These are phyloP conservation scores for Gadus chalcogrammus DNA, from an alignment of 2,113 vertebrate species.

Conservation along the genomic window DNA sequence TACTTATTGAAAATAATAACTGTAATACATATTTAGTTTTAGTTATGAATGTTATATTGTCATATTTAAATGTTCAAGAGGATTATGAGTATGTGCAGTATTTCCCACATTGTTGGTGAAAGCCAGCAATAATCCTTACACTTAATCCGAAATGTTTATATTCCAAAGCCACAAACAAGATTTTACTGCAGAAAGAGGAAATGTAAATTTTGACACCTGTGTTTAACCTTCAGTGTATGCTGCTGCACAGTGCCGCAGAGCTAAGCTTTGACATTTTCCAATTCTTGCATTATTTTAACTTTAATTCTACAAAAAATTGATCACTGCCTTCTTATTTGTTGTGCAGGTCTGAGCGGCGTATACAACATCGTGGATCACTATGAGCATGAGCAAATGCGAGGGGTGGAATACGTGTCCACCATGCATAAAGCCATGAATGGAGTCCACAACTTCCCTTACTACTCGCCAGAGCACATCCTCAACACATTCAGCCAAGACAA, in stretches of 20 bases:
- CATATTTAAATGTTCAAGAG: background rate
- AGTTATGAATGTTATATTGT: too few species aligned
- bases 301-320: background rate
- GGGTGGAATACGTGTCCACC: slow-evolving; percentile 68
- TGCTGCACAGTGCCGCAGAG: background rate
- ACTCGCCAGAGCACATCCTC: slow-evolving; percentile 65
- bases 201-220: background rate
- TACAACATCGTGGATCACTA: slow-evolving; percentile 75
- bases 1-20: too few species aligned
- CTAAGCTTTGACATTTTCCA: background rate
- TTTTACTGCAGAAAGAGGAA: too few species aligned
- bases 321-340: background rate
- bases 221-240: background rate
- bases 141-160: too few species aligned
- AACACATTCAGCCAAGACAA: slow-evolving; percentile 53
- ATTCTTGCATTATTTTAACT: background rate
- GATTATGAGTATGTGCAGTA: too few species aligned
- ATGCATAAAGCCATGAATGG: slow-evolving; percentile 77
- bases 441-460: slow-evolving; percentile 65
- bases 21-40: too few species aligned
- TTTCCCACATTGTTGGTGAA: background rate
- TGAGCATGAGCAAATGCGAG: slow-evolving; percentile 65
- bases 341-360: slow-evolving; percentile 68
- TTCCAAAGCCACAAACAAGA: too few species aligned
- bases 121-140: background rate